Base-by-base conservation (phyloP, 2,888 invertebrate genomes). In the Tenthredo scrophulariae region DNA sequence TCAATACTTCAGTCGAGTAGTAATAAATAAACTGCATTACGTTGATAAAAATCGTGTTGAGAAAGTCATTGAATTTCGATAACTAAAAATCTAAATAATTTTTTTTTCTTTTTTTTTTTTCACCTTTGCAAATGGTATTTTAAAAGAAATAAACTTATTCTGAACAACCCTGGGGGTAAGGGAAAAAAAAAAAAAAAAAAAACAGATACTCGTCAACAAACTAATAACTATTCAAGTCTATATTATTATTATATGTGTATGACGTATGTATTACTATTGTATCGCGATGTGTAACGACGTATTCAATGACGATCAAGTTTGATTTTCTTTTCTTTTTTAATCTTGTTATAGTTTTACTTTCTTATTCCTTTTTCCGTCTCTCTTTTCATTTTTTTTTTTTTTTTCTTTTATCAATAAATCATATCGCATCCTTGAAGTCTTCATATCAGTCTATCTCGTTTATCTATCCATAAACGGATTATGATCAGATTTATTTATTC, bases 251-350 rank as follows among this genome's bases (percentile, higher is more conserved):
- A 33, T 33, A 33, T 33, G 5, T n/a, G n/a, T n/a, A n/a, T n/a
- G n/a, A n/a, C n/a, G 7, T 37, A 40, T 54, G n/a, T 74, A 43
- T 74, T 74, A 77, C 54, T 77, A 54, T 54, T 77, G 54, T 77
- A 62, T 40, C 22, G 62, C 58, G 37, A 33, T 62, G 62, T 80
- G 54, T 54, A 80, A 80, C 62, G 43, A 62, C 37, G 13, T 80
- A n/a, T 26, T 22, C 18, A 40, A 62, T 80, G 40, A 80, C 80
- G 58, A 80, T 80, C 80, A 80, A 80, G 80, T 80, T 80, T 40
- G 4, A 15, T 37, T 37, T 7, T 37, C 1, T 15, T 29, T 46
- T 33, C 4, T 18, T 29, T 29, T 75, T 29, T 50, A 26, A 37
- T 37, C 10, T 70, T 29, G 6, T 18, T 29, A 18, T 70, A 1